A percentile compares a stretch with the other conserved stretches of the same genome.
These are phyloP conservation scores for Cryptus viduatorius DNA, from an alignment of 2,888 invertebrate genomes.

Conservation along the genomic window DNA sequence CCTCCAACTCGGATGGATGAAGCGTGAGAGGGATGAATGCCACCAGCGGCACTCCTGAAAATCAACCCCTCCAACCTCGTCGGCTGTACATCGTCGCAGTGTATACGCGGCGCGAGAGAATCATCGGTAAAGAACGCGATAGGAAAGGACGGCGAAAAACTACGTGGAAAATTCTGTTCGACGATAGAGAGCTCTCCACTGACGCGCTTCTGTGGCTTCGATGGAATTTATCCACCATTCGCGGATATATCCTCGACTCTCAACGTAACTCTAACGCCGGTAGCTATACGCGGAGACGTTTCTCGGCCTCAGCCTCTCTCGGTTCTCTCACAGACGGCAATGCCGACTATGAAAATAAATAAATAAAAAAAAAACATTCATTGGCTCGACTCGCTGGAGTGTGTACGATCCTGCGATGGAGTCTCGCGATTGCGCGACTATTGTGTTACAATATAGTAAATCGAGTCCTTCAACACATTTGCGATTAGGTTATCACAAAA, in stretches of 20 bases:
- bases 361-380: background rate
- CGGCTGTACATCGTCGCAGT: background rate
- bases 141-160: constrained; percentile 45
- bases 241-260: constrained; percentile 33
- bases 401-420: too few species aligned
- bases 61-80: constrained; percentile 40
- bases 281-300: constrained; percentile 32
- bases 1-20: background rate
- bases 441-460: too few species aligned
- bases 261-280: background rate
- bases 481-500: too few species aligned
- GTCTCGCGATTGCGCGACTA: too few species aligned
- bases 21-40: constrained; percentile 16
- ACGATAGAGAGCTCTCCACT: constrained; percentile 34
- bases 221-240: constrained; percentile 62
- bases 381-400: background rate
- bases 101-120: constrained; percentile 13
- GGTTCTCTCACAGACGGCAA: background rate
- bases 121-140: background rate
- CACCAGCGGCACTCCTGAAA: constrained; percentile 38
- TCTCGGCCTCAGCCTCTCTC: constrained; percentile 1
- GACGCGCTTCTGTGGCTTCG: constrained; percentile 39
- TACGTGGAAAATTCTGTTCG: constrained; percentile 57
- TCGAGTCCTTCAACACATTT: too few species aligned
- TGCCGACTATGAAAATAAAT: background rate